These are phyloP conservation scores for Electrona antarctica DNA, from an alignment of 2,113 vertebrate genomes.

Conservation along the genomic window DNA sequence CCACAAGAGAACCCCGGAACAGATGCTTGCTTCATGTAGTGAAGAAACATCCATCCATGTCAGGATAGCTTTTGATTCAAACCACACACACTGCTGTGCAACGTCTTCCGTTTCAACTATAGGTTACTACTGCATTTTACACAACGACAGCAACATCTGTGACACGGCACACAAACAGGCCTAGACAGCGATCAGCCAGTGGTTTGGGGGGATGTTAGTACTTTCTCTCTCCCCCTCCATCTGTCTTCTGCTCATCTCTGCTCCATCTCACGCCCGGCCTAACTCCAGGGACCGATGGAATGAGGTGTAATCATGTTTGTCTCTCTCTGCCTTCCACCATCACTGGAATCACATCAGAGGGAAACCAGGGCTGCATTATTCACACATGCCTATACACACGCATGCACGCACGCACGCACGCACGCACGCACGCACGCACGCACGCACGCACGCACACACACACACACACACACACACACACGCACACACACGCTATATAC, in stretches of 20 bases:
- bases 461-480: no score
- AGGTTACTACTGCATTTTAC: background rate
- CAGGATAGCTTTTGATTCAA: no score
- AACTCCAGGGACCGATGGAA: background rate
- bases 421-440: no score
- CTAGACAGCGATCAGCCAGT: slow-evolving; percentile 32
- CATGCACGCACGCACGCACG: no score
- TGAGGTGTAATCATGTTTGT: slow-evolving; percentile 14
- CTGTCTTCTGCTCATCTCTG: slow-evolving; percentile 43
- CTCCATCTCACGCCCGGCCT: slow-evolving; percentile 1
- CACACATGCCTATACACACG: background rate
- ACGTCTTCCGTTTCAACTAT: no score
- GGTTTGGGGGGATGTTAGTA: slow-evolving; percentile 26
- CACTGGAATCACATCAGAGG: slow-evolving; percentile 3
- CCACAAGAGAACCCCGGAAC: no score
- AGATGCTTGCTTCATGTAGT: no score
- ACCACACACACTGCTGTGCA: no score
- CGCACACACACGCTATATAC: background rate
- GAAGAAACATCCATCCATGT: no score
- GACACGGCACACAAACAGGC: background rate
- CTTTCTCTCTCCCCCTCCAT: slow-evolving; percentile 25
- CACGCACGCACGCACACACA: no score
- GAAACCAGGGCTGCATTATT: slow-evolving; percentile 6
- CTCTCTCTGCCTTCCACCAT: slow-evolving; percentile 24
- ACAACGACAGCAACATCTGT: background rate